These are phyloP conservation scores for Quadriops clusia DNA, from an alignment of 2,888 invertebrate genomes.

Conservation along the genomic window DNA sequence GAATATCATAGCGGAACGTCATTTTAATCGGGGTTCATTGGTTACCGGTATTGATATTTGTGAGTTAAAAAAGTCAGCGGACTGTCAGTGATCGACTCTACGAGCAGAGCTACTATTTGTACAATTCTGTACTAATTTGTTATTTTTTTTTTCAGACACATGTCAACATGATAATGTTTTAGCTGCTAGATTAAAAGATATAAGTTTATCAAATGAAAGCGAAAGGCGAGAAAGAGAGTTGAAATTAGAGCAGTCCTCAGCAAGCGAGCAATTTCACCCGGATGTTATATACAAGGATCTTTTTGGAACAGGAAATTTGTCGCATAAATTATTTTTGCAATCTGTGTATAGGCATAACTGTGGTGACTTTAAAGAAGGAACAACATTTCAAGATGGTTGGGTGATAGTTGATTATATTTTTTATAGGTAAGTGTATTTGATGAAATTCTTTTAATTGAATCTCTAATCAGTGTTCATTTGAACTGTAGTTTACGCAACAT, in stretches of 20 bases:
- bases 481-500: no score
- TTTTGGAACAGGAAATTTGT: conserved; percentile 50
- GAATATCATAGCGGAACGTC: no score
- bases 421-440: conserved; percentile 47
- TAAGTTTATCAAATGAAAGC: conserved; percentile 17
- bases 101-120: no score
- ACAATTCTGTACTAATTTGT: conserved; percentile 3
- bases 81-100: no score
- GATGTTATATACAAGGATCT: conserved; percentile 25
- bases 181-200: conserved; percentile 21
- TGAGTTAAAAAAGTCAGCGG: no score
- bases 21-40: no score
- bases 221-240: conserved; percentile 22
- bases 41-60: no score
- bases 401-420: conserved; percentile 87
- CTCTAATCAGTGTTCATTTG: conserved; percentile 4
- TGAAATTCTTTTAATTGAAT: conserved; percentile 4
- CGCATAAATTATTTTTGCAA: conserved; percentile 52
- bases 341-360: conserved; percentile 56
- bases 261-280: conserved; percentile 21
- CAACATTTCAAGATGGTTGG: conserved; percentile 68
- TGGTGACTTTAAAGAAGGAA: conserved; percentile 44
- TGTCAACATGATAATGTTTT: conserved; percentile 34
- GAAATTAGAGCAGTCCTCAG: conserved; percentile 27
- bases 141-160: conserved; percentile 22